phyloP scores from a whole-genome alignment of 1,140 invertebrate species.

The Drosophila melanogaster region DNA sequence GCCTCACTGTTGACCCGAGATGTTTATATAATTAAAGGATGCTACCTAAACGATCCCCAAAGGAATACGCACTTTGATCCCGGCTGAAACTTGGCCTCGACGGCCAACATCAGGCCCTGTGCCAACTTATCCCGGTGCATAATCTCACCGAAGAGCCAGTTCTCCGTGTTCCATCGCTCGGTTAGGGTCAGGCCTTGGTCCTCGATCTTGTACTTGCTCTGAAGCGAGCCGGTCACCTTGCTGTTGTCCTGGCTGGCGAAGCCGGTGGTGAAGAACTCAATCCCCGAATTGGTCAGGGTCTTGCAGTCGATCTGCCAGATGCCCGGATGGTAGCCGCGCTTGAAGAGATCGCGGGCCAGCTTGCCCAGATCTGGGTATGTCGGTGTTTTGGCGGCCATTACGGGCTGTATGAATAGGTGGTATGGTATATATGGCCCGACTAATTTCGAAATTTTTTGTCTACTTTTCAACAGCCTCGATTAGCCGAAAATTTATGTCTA shows the following conservation, averaged over 20 bases:
- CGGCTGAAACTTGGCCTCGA: constrained; percentile 57
- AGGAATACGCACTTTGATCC: constrained; percentile 23
- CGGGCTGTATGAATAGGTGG: constrained; percentile 33
- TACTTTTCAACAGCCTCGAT: not conserved
- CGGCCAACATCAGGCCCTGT: constrained; percentile 51
- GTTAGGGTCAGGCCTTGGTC: constrained; percentile 60
- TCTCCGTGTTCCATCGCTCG: constrained; percentile 69
- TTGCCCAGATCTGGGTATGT: constrained; percentile 62
- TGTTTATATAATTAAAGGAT: no score
- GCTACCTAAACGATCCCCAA: no score
- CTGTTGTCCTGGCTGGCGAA: constrained; percentile 52
- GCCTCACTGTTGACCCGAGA: constrained; percentile 23
- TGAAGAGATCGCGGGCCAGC: constrained; percentile 58
- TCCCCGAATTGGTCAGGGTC: constrained; percentile 47
- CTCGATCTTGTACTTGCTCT: constrained; percentile 68
- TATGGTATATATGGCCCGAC: constrained; percentile 27
- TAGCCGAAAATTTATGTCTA: constrained; percentile 27
- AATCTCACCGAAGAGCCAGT: constrained; percentile 60
- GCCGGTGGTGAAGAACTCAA: constrained; percentile 60
- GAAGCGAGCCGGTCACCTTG: constrained; percentile 60
- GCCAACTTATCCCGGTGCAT: constrained; percentile 58
- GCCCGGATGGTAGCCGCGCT: constrained; percentile 62
- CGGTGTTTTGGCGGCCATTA: constrained; percentile 52
- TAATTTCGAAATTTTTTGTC: constrained; percentile 39
- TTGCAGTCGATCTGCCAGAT: constrained; percentile 71